Percentiles rank a stretch among this genome's conserved stretches.
Conservation (phyloP, 2,797 vertebrate species). For the Enteromius paludinosus region DNA sequence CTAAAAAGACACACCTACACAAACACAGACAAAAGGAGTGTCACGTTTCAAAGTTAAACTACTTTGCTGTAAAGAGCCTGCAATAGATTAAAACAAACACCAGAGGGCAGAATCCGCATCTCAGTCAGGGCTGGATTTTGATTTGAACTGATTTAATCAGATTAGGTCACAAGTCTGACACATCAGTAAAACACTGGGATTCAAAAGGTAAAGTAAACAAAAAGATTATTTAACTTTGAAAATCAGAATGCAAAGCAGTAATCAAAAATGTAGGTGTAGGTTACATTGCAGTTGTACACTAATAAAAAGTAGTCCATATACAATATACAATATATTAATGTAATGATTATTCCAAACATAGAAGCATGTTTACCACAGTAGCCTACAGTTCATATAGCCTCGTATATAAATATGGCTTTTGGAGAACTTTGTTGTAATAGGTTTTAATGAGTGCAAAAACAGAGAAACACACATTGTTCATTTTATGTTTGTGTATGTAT, state of each 20-base stretch:
- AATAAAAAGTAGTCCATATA: neutral
- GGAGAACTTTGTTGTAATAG: neutral
- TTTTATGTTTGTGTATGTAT: neutral
- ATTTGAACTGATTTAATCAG: neutral
- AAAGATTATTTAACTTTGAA: neutral
- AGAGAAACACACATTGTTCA: neutral
- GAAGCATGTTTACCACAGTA: neutral
- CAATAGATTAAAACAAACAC: neutral
- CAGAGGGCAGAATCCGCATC: neutral
- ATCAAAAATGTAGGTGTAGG: neutral
- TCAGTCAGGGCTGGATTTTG: neutral
- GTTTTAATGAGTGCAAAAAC: neutral
- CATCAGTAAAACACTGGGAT: neutral
- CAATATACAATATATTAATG: neutral
- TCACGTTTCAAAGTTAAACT: neutral
- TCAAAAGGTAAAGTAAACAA: neutral
- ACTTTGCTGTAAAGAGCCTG: neutral
- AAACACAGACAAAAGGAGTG: neutral
- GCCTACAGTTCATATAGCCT: too few relatives aligned
- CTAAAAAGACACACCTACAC: neutral
- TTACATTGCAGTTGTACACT: neutral
- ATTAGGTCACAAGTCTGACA: neutral
- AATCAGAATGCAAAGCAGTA: neutral
- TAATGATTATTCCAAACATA: neutral
- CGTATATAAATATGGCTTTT: neutral